Evolutionary conservation across 1,140 invertebrate species (phyloP).

Genomic region (Palaemon carinicauda): DNA sequence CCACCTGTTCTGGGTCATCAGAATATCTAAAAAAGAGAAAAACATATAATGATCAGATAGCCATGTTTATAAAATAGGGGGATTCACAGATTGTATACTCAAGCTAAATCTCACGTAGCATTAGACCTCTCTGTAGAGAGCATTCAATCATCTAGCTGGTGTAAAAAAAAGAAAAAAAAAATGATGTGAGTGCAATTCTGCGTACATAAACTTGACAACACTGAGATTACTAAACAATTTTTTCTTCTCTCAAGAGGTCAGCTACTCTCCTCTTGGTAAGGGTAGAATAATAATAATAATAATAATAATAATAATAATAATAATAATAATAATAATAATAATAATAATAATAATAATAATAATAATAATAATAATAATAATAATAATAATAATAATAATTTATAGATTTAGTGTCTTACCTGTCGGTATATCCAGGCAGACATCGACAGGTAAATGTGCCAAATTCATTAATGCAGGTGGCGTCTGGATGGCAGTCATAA

Average conservation of each 20-base stretch:
- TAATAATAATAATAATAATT: background rate
- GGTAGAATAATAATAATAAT: background rate
- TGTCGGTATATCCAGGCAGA: conserved; percentile 74
- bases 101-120: no score
- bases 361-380: background rate
- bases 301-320: conserved; percentile 24
- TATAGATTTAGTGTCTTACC: conserved; percentile 21
- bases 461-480: conserved; percentile 85
- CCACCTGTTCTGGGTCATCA: conserved; percentile 72
- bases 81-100: no score
- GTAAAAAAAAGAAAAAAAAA: no score
- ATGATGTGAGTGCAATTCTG: no score
- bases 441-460: conserved; percentile 89
- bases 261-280: no score
- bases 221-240: no score
- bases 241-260: no score
- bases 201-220: no score
- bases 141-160: no score
- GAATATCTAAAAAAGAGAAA: conserved; percentile 67
- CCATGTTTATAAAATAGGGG: no score
- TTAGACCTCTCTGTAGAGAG: no score
- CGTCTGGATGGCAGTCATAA: conserved; percentile 90
- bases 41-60: background rate
- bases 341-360: background rate
- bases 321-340: background rate